Evolutionary conservation across 64 coral and sea anemone species (phyloP).

Genomic region (Orbicella faveolata): DNA sequence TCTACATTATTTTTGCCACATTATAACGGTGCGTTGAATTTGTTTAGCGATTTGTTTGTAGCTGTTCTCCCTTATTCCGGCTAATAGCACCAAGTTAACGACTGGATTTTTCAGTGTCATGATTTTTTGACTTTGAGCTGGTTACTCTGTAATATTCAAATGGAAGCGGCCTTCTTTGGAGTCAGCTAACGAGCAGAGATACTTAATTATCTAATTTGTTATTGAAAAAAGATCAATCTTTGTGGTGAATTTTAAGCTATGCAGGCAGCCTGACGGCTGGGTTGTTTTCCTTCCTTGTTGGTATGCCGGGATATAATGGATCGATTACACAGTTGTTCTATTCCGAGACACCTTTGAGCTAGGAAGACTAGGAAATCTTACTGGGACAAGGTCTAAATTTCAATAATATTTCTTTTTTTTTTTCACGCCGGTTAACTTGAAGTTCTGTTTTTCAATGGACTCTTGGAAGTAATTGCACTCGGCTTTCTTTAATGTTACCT

Average conservation of each 20-base stretch:
- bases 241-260: background rate
- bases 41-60: too few relatives aligned
- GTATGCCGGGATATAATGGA: background rate
- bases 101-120: background rate
- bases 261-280: background rate
- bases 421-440: too few relatives aligned
- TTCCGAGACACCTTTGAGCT: too few relatives aligned
- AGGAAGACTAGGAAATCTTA: too few relatives aligned
- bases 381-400: too few relatives aligned
- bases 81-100: background rate
- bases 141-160: too few relatives aligned
- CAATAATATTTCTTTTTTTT: too few relatives aligned
- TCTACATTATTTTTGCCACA: background rate
- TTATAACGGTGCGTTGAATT: background rate
- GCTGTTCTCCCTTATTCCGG: too few relatives aligned
- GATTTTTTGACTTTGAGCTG: background rate
- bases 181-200: background rate
- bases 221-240: background rate
- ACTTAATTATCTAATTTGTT: background rate
- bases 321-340: background rate
- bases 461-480: too few relatives aligned
- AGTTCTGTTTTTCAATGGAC: too few relatives aligned
- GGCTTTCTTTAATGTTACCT: too few relatives aligned
- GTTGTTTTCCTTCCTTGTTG: background rate
- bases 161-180: background rate